Evolutionary conservation across 2,888 invertebrate species (phyloP), one percentile per base, ranked within the genome.

Genomic region (Dexiosoma caninum): DNA sequence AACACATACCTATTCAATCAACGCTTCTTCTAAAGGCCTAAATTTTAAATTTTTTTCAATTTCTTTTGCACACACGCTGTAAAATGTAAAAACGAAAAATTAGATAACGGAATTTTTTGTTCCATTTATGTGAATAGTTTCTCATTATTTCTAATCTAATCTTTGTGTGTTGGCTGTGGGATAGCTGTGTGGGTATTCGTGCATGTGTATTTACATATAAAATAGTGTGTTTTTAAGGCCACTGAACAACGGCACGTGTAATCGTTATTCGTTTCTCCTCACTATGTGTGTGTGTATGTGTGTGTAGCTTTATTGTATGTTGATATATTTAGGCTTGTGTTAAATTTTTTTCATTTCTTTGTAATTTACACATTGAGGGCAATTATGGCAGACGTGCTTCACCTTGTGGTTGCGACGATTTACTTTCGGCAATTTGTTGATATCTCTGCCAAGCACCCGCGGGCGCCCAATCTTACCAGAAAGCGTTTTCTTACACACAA

Each of bases 231-330:
- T 70, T 70, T 60, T 60, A 62, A 62, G 53, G 72, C 44, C 72
- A 44, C 32, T 42, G 49, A 51, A 49, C 71, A 53, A 51, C 62
- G 62, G 30, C 72, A 72, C 72, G 72, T 72, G 72, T 72, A 72
- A 14, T 42, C 14, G 55, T 72, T 62, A 9, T 37, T 59, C 44
- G 35, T 19, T 44, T 30, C 32, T 64, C 21, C 30, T 21, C 30
- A 9, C 53, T 67, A 9, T 10, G 19, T 40, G 2, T 44, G 2
- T 40, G 27, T 4, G 6, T n/a, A n/a, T n/a, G n/a, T n/a, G n/a
- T n/a, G n/a, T n/a, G n/a, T n/a, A n/a, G n/a, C n/a, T n/a, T n/a
- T n/a, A n/a, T n/a, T n/a, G n/a, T n/a, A n/a, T n/a, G n/a, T n/a
- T 5, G 27, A 27, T 6, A 27, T 6, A 27, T 27, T 59, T 27